phyloP scores from a whole-genome alignment of 2,888 invertebrate species.

The Ernsta delagoae region DNA sequence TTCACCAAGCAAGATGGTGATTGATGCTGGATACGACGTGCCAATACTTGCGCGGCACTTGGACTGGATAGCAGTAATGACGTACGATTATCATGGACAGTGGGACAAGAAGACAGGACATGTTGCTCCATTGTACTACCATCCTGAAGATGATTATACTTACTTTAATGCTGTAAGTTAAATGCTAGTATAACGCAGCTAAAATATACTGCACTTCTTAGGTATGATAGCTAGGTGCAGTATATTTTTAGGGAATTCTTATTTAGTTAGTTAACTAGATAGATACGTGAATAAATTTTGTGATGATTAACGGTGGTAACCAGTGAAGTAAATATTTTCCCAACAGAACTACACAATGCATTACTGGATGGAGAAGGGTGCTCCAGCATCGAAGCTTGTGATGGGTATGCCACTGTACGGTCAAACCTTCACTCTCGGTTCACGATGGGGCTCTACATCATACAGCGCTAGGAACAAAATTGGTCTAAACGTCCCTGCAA shows the following conservation, averaged over 20 bases:
- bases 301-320: no score
- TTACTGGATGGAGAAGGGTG: slow-evolving; percentile 95
- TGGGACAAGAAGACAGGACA: slow-evolving; percentile 97
- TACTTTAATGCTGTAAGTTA: slow-evolving; percentile 92
- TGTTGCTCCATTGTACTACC: slow-evolving; percentile 93
- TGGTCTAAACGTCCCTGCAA: slow-evolving; percentile 90
- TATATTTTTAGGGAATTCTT: no score
- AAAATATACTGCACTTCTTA: no score
- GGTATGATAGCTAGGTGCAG: no score
- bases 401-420: slow-evolving; percentile 97
- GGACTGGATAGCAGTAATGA: slow-evolving; percentile 97
- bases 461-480: slow-evolving; percentile 61
- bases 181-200: no score
- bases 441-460: slow-evolving; percentile 68
- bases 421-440: slow-evolving; percentile 89
- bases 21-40: slow-evolving; percentile 94
- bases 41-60: slow-evolving; percentile 89
- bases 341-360: slow-evolving; percentile 92
- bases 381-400: slow-evolving; percentile 91
- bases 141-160: slow-evolving; percentile 91
- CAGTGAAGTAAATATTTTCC: no score
- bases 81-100: slow-evolving; percentile 96
- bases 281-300: no score
- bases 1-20: slow-evolving; percentile 94
- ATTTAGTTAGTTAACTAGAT: no score